These are phyloP conservation scores for Microtus ochrogaster DNA, from an alignment of 2,113 vertebrate species.

Conservation along the genomic window DNA sequence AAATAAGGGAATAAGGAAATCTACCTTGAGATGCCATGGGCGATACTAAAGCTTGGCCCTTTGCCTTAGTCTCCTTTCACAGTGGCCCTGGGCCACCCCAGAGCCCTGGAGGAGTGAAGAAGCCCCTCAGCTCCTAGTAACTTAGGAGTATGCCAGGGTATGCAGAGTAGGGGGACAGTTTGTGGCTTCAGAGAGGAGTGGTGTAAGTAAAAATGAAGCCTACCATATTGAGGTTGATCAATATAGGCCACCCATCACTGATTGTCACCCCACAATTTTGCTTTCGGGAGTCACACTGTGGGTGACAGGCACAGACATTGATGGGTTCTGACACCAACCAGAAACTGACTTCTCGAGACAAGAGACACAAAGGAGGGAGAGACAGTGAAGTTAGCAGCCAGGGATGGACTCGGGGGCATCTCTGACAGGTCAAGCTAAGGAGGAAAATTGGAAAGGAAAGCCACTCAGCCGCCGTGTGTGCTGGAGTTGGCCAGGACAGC, in stretches of 20 bases:
- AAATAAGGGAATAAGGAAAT: not conserved
- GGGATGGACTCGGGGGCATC: conserved; percentile 45
- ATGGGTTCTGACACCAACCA: conserved; percentile 80
- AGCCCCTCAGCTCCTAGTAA: not conserved
- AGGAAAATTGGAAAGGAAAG: conserved; percentile 85
- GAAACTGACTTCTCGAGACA: conserved; percentile 77
- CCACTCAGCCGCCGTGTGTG: conserved; percentile 77
- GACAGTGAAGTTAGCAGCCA: conserved; percentile 40
- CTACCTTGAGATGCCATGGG: not conserved
- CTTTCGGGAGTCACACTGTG: conserved; percentile 68
- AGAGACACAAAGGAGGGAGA: not conserved
- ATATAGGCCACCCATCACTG: conserved; percentile 75
- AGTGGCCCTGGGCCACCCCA: not conserved
- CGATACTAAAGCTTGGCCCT: too few species aligned
- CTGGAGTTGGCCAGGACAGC: conserved; percentile 83
- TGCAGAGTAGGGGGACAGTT: rapidly evolving
- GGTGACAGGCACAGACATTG: conserved; percentile 78
- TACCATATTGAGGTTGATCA: conserved; percentile 80
- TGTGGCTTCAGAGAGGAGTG: conserved; percentile 57
- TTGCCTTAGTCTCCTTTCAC: not conserved
- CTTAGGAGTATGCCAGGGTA: not conserved
- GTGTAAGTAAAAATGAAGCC: conserved; percentile 77
- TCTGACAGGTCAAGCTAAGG: conserved; percentile 84
- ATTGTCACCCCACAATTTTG: conserved; percentile 79
- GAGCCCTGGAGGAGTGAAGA: not conserved